Evolutionary conservation across 2,113 vertebrate genomes (phyloP), one percentile per base, ranked within the genome.

Genomic region (Melanerpes formicivorus): DNA sequence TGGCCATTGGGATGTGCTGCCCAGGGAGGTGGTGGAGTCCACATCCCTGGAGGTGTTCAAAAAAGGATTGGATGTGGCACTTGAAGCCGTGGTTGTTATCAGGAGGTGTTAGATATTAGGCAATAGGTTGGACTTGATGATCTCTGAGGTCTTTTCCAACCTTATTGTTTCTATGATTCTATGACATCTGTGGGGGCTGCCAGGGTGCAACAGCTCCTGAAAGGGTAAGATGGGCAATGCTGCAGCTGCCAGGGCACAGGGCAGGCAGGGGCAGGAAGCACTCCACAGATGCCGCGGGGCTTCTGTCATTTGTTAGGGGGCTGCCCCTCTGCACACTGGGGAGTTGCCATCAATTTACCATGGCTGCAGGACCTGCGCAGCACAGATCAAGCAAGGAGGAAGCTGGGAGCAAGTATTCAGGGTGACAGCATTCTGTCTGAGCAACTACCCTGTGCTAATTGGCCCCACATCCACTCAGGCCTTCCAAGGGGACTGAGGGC

Each of bases 381-480:
- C 26, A 80, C 48, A 70, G 22, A 66, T 19, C 19, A 50, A 10
- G 9, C 42, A 77, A 83, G 65, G 22, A 85, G 15, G 77, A 84
- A 80, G 26, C 0, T 55, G 11, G 26, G 34, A n/a, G 29, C 14
- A 93, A 70, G 55, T 44, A 54, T 37, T 60, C 8, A 9, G 5
- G 17, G 16, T 22, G 23, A 25, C 46, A 55, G 21, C 19, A 32
- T 62, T 80, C 21, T 52, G 55, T 42, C 37, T 48, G 48, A 80
- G 65, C 17, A 80, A 80, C 8, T 7, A 5, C 14, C 14, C 21
- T 2, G 2, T 1, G 5, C 21, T 72, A 67, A 73, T 26, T 58
- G 18, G 18, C 4, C 18, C 18, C 0, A 0, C 32, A 44, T 67
- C 14, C 32, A 18, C 16, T 76, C n/a, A 9, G 7, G 32, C 27